Base-by-base conservation (phyloP, 2,888 invertebrate species). In the Plagodis dolabraria region DNA sequence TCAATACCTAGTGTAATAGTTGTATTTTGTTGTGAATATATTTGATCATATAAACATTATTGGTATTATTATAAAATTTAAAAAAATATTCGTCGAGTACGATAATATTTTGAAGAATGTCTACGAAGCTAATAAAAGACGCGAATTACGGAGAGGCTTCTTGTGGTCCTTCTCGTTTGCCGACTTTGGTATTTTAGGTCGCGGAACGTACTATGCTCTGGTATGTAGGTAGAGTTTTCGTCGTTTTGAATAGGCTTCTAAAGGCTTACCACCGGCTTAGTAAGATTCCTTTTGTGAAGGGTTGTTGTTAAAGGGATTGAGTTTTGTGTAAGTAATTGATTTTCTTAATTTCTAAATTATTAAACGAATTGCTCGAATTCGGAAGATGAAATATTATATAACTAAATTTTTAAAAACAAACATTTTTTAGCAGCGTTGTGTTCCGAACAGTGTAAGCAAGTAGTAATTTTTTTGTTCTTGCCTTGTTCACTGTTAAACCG, bases 241-340 rank as follows among this genome's bases (percentile, higher is more conserved):
- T 43, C 43, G 43, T 44, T 51, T 22, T 36, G 45, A 52, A 45
- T 22, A 52, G 52, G 52, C 51, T 51, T 43, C 51, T 9, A 11
- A 33, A n/a, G 43, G 44, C 51, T 51, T 35, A 51, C 36, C 10
- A 12, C 44, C 44, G 43, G 34, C 51, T 51, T 44, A 51, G 6
- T 34, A 35, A n/a, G 51, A 44, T 44, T 12, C 33, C 11, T 50
- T 50, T 51, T 51, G 43, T 51, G 35, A 44, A 51, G 35, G 51
- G 51, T 51, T 51, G 44, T 33, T 44, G 6, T 44, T 10, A 10
- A 22, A 33, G 35, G 36, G 12, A 11, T 10, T 4, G 47, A 35
- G 34, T 48, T 36, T 48, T 49, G 40, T 49, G 40, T 49, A 11
- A 22, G 48, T 40, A 49, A 33, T 49, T 33, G 49, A 40, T 40